A percentile compares a stretch with the other conserved stretches of the same genome.
These are phyloP conservation scores for Danaus melanippus DNA, from an alignment of 1,140 invertebrate species.

Conservation along the genomic window DNA sequence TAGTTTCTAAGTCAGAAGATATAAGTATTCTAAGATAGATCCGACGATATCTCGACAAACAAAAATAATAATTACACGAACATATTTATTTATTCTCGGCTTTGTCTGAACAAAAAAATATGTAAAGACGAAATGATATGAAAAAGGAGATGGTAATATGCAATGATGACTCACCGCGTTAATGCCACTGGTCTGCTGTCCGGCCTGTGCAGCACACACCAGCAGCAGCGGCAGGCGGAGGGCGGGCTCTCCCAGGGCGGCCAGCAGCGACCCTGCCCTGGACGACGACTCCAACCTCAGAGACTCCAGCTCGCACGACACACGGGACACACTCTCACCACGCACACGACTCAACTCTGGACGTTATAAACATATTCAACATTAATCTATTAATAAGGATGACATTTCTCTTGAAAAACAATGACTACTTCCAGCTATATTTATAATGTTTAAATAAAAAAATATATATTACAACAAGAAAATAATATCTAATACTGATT, in stretches of 20 bases:
- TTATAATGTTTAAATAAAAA: too few species aligned
- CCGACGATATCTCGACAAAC: too few species aligned
- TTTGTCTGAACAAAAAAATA: too few species aligned
- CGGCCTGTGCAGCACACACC: slow-evolving; percentile 81
- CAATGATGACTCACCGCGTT: slow-evolving; percentile 79
- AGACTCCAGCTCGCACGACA: slow-evolving; percentile 47
- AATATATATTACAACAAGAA: too few species aligned
- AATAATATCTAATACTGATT: too few species aligned
- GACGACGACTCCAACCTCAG: slow-evolving; percentile 32
- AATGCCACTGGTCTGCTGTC: slow-evolving; percentile 89
- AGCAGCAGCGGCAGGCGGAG: slow-evolving; percentile 80
- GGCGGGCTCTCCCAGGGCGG: slow-evolving; percentile 69
- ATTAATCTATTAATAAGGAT: too few species aligned
- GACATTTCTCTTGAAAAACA: too few species aligned
- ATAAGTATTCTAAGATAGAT: too few species aligned
- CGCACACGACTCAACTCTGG: slow-evolving; percentile 72
- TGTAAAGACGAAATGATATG: neutral
- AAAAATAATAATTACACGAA: too few species aligned
- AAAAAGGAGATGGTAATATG: neutral
- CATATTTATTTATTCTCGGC: too few species aligned
- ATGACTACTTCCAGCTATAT: too few species aligned
- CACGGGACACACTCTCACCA: slow-evolving; percentile 45
- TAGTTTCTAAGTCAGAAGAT: too few species aligned
- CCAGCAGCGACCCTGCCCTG: slow-evolving; percentile 69
- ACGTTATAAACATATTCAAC: slow-evolving; percentile 3